A percentile compares a stretch with the other conserved stretches of the same genome.
Evolutionary conservation across 2,113 vertebrate species (phyloP).

Genomic region (Camelus dromedarius): DNA sequence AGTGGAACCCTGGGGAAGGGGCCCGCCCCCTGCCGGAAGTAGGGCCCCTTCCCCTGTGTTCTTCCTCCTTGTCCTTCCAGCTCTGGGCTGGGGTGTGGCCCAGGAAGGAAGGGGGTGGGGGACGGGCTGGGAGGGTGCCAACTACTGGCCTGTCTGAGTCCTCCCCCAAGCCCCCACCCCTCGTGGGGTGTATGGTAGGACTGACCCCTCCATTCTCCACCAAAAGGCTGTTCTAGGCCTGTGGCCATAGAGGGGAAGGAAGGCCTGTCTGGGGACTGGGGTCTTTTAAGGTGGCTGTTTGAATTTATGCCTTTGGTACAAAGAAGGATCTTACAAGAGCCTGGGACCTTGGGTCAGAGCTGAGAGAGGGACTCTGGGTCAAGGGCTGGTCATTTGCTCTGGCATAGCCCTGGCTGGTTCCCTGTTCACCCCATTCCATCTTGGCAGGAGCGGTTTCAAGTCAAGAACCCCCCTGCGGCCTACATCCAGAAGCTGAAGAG

Average conservation of each 20-base stretch:
- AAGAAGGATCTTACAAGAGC: background rate
- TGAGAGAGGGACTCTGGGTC: background rate
- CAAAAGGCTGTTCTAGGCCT: background rate
- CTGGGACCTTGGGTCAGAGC: background rate
- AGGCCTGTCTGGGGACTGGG: background rate
- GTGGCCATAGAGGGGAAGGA: background rate
- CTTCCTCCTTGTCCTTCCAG: background rate
- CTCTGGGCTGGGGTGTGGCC: background rate
- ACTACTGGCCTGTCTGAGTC: background rate
- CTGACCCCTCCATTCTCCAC: background rate
- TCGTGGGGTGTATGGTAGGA: background rate
- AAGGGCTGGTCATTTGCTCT: background rate
- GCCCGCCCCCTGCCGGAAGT: too few species aligned
- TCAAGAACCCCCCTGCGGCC: conserved; percentile 94
- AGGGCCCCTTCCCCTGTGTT: background rate
- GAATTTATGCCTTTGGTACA: background rate
- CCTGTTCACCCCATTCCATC: background rate
- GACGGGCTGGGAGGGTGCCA: background rate
- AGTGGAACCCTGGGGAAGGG: background rate
- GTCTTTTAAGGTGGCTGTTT: background rate
- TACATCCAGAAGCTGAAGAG: conserved; percentile 96
- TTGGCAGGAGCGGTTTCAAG: conserved; percentile 95
- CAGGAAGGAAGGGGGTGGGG: background rate
- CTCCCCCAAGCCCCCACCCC: background rate
- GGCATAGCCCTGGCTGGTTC: background rate